Percentiles rank a stretch among this genome's conserved stretches.
Evolutionary conservation across 2,113 vertebrate genomes (phyloP).

Genomic region (Sinocyclocheilus grahami): DNA sequence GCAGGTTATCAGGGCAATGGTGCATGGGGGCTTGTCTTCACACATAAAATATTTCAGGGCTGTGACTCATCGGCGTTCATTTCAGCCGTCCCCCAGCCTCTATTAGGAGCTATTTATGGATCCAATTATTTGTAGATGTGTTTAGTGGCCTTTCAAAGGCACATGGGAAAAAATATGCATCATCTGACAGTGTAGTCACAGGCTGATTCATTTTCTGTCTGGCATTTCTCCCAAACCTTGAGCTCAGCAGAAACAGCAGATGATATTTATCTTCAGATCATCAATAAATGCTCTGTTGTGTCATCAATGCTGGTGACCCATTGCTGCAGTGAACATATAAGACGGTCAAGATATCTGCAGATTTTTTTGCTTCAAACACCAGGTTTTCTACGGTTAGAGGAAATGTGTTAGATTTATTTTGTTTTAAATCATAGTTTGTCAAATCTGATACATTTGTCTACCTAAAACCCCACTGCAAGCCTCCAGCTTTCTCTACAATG

Average conservation of each 20-base stretch:
- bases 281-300: slow-evolving; percentile 1
- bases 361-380: neutral
- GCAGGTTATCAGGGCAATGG: neutral
- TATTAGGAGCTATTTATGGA: slow-evolving; percentile 50
- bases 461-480: neutral
- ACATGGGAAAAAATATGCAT: slow-evolving; percentile 28
- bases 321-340: neutral
- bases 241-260: slow-evolving; percentile 1
- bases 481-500: neutral
- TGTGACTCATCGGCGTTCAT: slow-evolving; percentile 15
- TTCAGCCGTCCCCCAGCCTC: slow-evolving; percentile 4
- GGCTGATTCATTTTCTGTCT: slow-evolving; percentile 28
- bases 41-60: slow-evolving; percentile 2
- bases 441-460: neutral
- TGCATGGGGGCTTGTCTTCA: neutral
- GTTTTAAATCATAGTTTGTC: neutral
- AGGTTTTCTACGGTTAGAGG: neutral
- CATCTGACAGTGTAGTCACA: neutral
- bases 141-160: slow-evolving; percentile 38
- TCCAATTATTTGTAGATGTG: slow-evolving; percentile 42
- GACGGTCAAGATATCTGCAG: neutral
- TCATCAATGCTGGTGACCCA: neutral
- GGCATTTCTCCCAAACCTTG: slow-evolving; percentile 32
- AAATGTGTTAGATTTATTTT: neutral
- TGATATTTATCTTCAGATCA: slow-evolving; percentile 21